Conservation (phyloP, 92 coral and sea anemone genomes). For the Galaxea fascicularis region DNA sequence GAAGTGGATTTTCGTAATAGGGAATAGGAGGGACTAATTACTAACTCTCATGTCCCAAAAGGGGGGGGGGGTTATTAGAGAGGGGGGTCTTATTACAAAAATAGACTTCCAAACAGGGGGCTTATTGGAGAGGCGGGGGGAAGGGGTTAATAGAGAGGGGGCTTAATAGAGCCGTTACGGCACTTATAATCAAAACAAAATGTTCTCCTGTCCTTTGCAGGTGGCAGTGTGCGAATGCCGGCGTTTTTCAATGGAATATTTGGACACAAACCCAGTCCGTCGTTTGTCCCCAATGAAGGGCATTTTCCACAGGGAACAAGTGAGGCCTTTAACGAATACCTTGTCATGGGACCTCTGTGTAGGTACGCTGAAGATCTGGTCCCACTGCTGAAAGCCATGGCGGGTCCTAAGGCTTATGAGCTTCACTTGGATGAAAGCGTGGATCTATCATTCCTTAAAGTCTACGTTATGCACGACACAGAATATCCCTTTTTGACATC, state of each 20-base stretch:
- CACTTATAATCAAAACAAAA: too few relatives aligned
- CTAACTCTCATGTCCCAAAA: too few relatives aligned
- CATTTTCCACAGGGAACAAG: conserved; percentile 82
- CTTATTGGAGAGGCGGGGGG: too few relatives aligned
- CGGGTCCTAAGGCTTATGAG: conserved; percentile 67
- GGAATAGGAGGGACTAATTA: too few relatives aligned
- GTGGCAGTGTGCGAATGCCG: conserved; percentile 89
- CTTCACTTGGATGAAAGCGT: conserved; percentile 68
- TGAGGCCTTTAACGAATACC: conserved; percentile 75
- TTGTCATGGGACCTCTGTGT: conserved; percentile 89
- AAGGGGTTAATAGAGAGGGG: too few relatives aligned
- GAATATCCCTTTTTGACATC: conserved; percentile 76
- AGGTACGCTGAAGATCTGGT: conserved; percentile 81
- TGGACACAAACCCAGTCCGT: conserved; percentile 90
- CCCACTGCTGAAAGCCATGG: conserved; percentile 81
- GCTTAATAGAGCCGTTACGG: too few relatives aligned
- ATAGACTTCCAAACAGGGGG: too few relatives aligned
- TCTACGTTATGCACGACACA: conserved; percentile 65
- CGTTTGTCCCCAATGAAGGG: conserved; percentile 80
- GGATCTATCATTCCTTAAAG: conserved; percentile 77
- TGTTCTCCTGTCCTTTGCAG: conserved; percentile 24
- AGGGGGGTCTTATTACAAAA: too few relatives aligned
- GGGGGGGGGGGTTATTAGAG: too few relatives aligned
- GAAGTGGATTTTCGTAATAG: too few relatives aligned
- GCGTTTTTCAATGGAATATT: conserved; percentile 90